Evolutionary conservation across 2,797 vertebrate species (phyloP), one percentile per base, ranked within the genome.

Genomic region (Danio choprae): DNA sequence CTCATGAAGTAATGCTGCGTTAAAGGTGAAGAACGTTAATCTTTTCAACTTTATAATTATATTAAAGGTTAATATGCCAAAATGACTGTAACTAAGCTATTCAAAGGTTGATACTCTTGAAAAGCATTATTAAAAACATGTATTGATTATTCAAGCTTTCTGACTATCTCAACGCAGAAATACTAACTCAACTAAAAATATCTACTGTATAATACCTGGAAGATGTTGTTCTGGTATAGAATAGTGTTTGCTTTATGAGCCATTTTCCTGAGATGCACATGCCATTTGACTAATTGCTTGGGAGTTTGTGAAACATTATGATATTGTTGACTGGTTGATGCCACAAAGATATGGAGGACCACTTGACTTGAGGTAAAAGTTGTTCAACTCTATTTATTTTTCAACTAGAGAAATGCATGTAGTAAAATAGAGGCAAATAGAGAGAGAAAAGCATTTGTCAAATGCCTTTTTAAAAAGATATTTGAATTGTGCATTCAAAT

Each of bases 11-110:
- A 63, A 40, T 36, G n/a, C 13, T 15, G 55, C 15, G 59, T 41
- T 70, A 53, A 70, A 55, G 68, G 50, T 70, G 50, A 55, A 70
- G 36, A 53, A 36, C 20, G 36, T 7, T 18, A 53, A 70, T 70
- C 36, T 20, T 18, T 55, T 13, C 11, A 12, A 7, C 40, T 48
- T 55, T 70, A 55, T 18, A 70, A 70, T 70, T 40, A 6, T 53
- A 40, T 70, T 1, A 53, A 55, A 20, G 11, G 70, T 40, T 40
- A 55, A 70, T 13, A 51, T 70, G 50, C 6, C 3, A 9, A 18
- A 22, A 38, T 10, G 9, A 38, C 29, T 51, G n/a, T 51, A 69
- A 69, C 38, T 69, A 18, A 12, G 16, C 29, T 6, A 36, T 53
- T 69, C 7, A 67, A 15, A 15, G 44, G 4, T 13, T 40, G 48